Evolutionary conservation across 1,140 invertebrate genomes (phyloP).

Genomic region (Trissolcus basalis): DNA sequence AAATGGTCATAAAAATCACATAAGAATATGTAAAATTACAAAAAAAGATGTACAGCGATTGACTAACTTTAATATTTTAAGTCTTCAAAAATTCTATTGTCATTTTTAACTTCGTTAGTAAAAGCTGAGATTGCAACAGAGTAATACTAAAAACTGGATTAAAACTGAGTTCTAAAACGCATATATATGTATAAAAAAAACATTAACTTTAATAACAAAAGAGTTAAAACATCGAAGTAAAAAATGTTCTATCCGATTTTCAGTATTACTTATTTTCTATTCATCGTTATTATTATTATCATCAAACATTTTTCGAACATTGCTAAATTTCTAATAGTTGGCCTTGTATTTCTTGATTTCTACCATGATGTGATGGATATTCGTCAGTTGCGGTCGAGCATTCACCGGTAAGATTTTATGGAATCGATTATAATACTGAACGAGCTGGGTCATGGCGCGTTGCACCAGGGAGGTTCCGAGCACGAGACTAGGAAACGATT

Average conservation of each 20-base stretch:
- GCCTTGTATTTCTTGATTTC: slow-evolving; percentile 99
- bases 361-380: slow-evolving; percentile 99
- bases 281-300: neutral
- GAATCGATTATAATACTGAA: slow-evolving; percentile 98
- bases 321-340: slow-evolving; percentile 79
- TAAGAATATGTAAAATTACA: slow-evolving; percentile 38
- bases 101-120: slow-evolving; percentile 7
- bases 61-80: neutral
- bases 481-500: slow-evolving; percentile 96
- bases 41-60: slow-evolving; percentile 9
- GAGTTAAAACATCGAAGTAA: too few species aligned
- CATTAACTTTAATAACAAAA: too few species aligned
- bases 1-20: slow-evolving; percentile 8
- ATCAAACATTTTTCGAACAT: neutral
- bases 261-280: too few species aligned
- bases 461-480: slow-evolving; percentile 95
- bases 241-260: too few species aligned
- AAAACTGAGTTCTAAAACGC: neutral
- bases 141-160: neutral
- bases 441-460: slow-evolving; percentile 94
- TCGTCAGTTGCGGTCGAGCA: slow-evolving; percentile 92
- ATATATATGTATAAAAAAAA: neutral
- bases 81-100: slow-evolving; percentile 42
- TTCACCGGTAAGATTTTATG: slow-evolving; percentile 95
- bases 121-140: too few species aligned